phyloP scores from a whole-genome alignment of 2,888 invertebrate species.

The Acanthosepion pharaonis region DNA sequence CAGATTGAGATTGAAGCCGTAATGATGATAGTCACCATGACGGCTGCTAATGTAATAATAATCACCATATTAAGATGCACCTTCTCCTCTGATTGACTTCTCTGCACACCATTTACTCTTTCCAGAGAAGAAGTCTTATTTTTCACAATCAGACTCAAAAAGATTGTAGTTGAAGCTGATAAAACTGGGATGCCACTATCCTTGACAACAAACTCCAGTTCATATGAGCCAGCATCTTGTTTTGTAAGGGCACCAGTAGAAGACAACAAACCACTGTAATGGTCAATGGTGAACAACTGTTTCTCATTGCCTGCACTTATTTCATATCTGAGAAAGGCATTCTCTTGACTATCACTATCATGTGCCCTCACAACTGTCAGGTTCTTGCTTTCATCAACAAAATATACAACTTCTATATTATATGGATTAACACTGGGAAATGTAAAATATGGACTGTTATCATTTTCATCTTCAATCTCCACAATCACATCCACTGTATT shows the following conservation, averaged over 20 bases:
- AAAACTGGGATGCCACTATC: background rate
- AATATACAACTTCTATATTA: background rate
- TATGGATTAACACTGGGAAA: conserved; percentile 9
- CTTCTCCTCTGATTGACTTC: background rate
- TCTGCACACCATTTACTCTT: conserved; percentile 14
- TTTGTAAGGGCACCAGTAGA: conserved; percentile 33
- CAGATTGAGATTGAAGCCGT: background rate
- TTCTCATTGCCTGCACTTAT: conserved; percentile 22
- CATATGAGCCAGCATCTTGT: conserved; percentile 1
- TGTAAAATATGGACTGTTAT: conserved; percentile 33
- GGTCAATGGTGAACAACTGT: conserved; percentile 1
- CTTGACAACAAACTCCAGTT: conserved; percentile 11
- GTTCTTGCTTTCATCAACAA: conserved; percentile 21
- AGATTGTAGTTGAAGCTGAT: background rate
- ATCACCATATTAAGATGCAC: conserved; percentile 10
- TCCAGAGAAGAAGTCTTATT: background rate
- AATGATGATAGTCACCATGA: background rate
- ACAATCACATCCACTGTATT: conserved; percentile 10
- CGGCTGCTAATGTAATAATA: background rate
- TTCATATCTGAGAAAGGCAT: background rate
- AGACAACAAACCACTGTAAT: conserved; percentile 33
- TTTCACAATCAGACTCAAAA: background rate
- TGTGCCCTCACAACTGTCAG: background rate
- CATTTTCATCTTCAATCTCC: conserved; percentile 21
- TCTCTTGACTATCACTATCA: conserved; percentile 10